These are phyloP conservation scores for Spizella passerina DNA, from an alignment of 2,797 vertebrate genomes.

Conservation along the genomic window DNA sequence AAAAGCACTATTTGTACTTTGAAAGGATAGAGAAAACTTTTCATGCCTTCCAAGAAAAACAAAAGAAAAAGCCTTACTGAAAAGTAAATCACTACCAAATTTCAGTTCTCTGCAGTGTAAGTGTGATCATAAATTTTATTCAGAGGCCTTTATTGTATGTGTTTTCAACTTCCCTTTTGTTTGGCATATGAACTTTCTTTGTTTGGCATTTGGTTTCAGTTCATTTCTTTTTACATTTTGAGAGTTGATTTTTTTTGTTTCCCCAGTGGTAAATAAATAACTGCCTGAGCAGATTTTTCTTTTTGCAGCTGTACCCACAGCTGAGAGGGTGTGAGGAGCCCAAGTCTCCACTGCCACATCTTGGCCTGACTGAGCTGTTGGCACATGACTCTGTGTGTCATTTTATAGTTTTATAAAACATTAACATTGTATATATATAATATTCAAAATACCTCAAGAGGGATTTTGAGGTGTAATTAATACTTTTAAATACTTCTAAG, in stretches of 20 bases:
- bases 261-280: not conserved
- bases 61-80: not conserved
- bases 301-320: not conserved
- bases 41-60: not conserved
- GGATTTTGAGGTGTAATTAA: not conserved
- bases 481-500: not conserved
- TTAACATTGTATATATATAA: not conserved
- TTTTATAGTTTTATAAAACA: not conserved
- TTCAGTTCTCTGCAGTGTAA: not conserved
- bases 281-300: not conserved
- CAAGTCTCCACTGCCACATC: not conserved
- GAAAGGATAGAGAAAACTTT: not conserved
- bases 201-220: not conserved
- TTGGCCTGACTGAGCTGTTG: not conserved
- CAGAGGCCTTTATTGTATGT: not conserved
- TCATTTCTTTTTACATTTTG: not conserved
- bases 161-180: not conserved
- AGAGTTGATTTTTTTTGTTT: not conserved
- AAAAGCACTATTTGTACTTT: not conserved
- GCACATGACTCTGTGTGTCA: not conserved
- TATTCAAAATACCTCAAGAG: not conserved
- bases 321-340: not conserved
- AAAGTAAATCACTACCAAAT: not conserved
- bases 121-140: not conserved
- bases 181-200: not conserved